phyloP scores from a whole-genome alignment of 2,888 invertebrate species.

The Andrena trimmerana region DNA sequence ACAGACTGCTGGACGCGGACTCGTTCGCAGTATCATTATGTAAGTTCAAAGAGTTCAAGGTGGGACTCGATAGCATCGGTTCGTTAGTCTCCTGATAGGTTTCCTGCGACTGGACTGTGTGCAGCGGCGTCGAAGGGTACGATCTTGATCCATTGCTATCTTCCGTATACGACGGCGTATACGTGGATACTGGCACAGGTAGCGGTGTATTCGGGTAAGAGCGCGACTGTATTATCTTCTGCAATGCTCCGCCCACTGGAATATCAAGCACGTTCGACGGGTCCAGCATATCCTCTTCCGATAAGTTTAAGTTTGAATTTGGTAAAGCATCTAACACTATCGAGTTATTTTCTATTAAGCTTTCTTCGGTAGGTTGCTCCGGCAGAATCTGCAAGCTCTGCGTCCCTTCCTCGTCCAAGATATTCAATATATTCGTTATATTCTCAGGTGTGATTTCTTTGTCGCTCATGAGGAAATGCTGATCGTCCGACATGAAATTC shows the following conservation, averaged over 20 bases:
- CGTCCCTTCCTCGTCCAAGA: conserved; percentile 85
- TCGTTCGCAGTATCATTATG: conserved; percentile 70
- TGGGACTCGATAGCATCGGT: conserved; percentile 83
- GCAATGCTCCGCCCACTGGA: conserved; percentile 70
- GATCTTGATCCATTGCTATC: conserved; percentile 88
- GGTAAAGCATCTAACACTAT: conserved; percentile 73
- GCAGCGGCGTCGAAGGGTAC: conserved; percentile 91
- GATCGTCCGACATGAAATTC: conserved; percentile 80
- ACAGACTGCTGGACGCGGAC: conserved; percentile 72
- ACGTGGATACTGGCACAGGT: conserved; percentile 77
- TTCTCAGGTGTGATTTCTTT: conserved; percentile 87
- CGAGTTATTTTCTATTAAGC: conserved; percentile 71
- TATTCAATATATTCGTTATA: conserved; percentile 89
- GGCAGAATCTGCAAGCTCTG: conserved; percentile 75
- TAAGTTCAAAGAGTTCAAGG: conserved; percentile 80
- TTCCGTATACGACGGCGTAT: conserved; percentile 77
- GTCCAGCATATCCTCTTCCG: conserved; percentile 71
- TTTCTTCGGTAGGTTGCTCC: conserved; percentile 69
- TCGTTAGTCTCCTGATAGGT: conserved; percentile 81
- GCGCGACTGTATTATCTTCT: conserved; percentile 82
- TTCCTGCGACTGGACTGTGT: conserved; percentile 76
- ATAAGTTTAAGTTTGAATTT: conserved; percentile 74
- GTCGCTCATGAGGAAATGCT: conserved; percentile 81
- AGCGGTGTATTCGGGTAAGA: conserved; percentile 84
- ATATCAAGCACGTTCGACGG: conserved; percentile 76